Evolutionary conservation across 2,797 vertebrate genomes (phyloP).

Genomic region (Myotis daubentonii): DNA sequence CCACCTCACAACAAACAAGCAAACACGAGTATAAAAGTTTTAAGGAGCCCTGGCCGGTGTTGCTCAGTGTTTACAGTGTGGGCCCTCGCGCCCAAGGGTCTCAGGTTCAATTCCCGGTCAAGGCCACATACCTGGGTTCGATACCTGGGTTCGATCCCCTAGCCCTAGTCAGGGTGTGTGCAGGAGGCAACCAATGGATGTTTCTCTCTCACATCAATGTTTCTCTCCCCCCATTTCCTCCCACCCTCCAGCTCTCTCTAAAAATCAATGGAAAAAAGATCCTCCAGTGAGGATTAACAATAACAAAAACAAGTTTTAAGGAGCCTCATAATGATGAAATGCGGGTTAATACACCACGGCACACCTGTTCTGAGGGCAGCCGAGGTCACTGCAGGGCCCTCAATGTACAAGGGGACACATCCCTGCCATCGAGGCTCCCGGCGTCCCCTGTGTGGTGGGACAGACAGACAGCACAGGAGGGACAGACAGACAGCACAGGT

Average conservation of each 20-base stretch:
- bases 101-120: background rate
- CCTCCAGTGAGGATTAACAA: background rate
- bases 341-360: too few species aligned
- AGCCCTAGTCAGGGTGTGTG: background rate
- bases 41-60: background rate
- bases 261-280: background rate
- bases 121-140: background rate
- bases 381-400: rapidly evolving
- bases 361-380: too few species aligned
- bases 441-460: too few species aligned
- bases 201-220: background rate
- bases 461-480: too few species aligned
- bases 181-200: too few species aligned
- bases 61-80: background rate
- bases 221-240: background rate
- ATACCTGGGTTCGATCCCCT: background rate
- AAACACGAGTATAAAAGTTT: background rate
- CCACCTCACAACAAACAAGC: background rate
- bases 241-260: background rate
- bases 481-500: too few species aligned
- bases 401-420: background rate
- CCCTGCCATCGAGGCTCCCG: too few species aligned
- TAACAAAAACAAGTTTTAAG: background rate
- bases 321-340: background rate
- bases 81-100: background rate